Evolutionary conservation across 2,888 invertebrate genomes (phyloP), one percentile per base, ranked within the genome.

Genomic region (Eupithecia pulchellata): DNA sequence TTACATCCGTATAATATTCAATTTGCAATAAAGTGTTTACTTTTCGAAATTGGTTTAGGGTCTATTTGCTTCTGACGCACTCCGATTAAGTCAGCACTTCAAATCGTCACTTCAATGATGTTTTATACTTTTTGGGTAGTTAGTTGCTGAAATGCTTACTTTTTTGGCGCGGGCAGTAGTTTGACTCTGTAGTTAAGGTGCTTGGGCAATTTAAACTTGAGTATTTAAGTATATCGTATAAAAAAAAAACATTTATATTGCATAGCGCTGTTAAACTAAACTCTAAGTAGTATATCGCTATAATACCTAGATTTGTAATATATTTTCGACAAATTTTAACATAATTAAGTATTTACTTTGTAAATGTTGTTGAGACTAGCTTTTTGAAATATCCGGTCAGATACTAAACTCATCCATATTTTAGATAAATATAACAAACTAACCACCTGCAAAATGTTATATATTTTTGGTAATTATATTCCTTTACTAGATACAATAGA

Each of bases 321-420:
- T 5, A n/a, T 30, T 47, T 29, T 25, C 32, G n/a, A 60, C 13
- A 30, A 42, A 25, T 14, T 32, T 2, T 34, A 58, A 20, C 4
- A 39, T 39, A n/a, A n/a, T 4, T 39, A 34, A 47, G 60, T 42
- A 25, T 62, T 47, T 39, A 47, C 32, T 42, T 47, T 47, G 34
- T 61, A 39, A 27, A 69, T 36, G 71, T 73, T 83, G 86, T 90
- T 93, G 93, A 94, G 93, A 93, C 93, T 93, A 93, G 93, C 93
- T 89, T 89, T 91, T 92, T 91, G 82, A 86, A 82, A 80, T 77
- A 82, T 82, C 85, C 89, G 91, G 91, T 91, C 88, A 66, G 32
- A 61, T 69, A 72, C 30, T 20, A 70, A 75, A 74, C 62, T 30
- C 62, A 67, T 71, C 42, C 29, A 55, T 66, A 72, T 30, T 55